Base-by-base conservation (phyloP, 2,797 vertebrate species). In the Australoheros facetus region DNA sequence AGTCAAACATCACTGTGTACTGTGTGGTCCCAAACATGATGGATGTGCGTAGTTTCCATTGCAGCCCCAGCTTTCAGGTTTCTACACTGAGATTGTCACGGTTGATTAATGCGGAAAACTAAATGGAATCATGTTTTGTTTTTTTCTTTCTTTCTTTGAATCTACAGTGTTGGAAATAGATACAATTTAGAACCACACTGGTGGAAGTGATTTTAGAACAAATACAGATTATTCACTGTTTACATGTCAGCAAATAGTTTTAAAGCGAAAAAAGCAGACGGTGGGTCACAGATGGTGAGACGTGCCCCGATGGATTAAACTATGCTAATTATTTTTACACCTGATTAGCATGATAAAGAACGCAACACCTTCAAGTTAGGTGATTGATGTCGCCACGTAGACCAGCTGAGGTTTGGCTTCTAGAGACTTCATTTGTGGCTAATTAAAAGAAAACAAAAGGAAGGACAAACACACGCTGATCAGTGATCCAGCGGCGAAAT, bases 361-460 rank as follows among this genome's bases (percentile, higher is more conserved):
- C 34, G 55, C 59, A 79, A 82, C 81, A 85, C 83, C 78, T 87
- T 86, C 53, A 73, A 62, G 64, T 75, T 74, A 60, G 69, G 48
- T 73, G 85, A 84, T 79, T 86, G 88, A 87, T 89, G 94, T 91
- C 92, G 90, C 90, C 92, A 86, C 77, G 80, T 69, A 77, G 87
- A 81, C 89, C 84, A 71, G 83, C 56, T 37, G 73, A 17, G 66
- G 62, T 79, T 85, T 88, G 87, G 88, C 84, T 81, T 79, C 69
- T 28, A 71, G 51, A 21, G n/a, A 82, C 77, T 90, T 94, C 88
- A 93, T 93, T 94, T 93, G 90, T 39, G 83, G 73, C 77, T 93
- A 92, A 94, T 95, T 94, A 92, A 93, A 93, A 32, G 66, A 86
- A 95, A 95, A 95, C 91, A 93, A 94, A 84, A 69, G 79, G 55